phyloP scores from a whole-genome alignment of 2,888 invertebrate genomes.

The Heliconius sara region DNA sequence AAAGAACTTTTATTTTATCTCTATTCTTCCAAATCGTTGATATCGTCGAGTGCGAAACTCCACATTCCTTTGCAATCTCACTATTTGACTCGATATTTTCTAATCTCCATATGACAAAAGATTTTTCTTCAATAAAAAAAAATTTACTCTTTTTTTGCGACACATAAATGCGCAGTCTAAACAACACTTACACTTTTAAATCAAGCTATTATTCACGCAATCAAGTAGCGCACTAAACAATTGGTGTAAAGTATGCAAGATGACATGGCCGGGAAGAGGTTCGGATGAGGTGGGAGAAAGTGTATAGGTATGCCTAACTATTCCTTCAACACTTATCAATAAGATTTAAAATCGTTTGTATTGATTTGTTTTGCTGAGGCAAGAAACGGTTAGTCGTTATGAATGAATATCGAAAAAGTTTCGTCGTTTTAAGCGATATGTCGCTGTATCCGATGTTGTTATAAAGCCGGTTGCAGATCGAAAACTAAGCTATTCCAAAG shows the following conservation, averaged over 20 bases:
- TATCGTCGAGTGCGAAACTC: slow-evolving; percentile 48
- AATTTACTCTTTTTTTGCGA: slow-evolving; percentile 23
- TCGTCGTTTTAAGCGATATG: slow-evolving; percentile 49
- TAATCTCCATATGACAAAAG: slow-evolving; percentile 44
- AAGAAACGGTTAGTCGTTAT: slow-evolving; percentile 45
- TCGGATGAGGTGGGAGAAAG: slow-evolving; percentile 44
- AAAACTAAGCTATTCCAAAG: no score
- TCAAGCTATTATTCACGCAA: background rate
- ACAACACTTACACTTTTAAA: slow-evolving; percentile 10
- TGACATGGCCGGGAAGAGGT: slow-evolving; percentile 25
- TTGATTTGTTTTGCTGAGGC: background rate
- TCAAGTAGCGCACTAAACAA: background rate
- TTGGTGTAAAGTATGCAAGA: background rate
- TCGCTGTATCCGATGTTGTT: slow-evolving; percentile 49
- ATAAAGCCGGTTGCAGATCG: background rate
- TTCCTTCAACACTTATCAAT: no score
- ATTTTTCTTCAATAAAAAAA: slow-evolving; percentile 46
- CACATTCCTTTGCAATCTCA: slow-evolving; percentile 46
- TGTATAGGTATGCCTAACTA: slow-evolving; percentile 41
- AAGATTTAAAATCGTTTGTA: background rate
- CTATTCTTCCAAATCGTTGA: slow-evolving; percentile 48
- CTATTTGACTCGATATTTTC: slow-evolving; percentile 47
- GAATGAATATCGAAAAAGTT: slow-evolving; percentile 43
- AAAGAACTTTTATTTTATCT: slow-evolving; percentile 44
- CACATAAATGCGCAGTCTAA: slow-evolving; percentile 19